Percentiles rank a stretch among this genome's conserved stretches.
These are phyloP conservation scores for Platerodrilus igneus DNA, from an alignment of 2,888 invertebrate species.

Conservation along the genomic window DNA sequence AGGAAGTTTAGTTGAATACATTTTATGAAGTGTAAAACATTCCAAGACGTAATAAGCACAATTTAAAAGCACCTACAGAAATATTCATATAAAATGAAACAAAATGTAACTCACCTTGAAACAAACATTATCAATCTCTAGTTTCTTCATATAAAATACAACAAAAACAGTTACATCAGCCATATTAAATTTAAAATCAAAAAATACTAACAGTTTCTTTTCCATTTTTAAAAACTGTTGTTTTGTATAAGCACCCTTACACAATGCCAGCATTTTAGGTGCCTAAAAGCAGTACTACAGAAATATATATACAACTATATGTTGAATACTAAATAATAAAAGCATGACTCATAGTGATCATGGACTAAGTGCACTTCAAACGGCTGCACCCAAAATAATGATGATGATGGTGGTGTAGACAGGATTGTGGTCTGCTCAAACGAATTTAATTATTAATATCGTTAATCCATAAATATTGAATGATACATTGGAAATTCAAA, in stretches of 20 bases:
- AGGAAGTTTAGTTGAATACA: conserved; percentile 11
- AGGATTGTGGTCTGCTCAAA: too few species aligned
- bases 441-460: too few species aligned
- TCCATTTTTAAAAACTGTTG: conserved; percentile 14
- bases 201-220: conserved; percentile 12
- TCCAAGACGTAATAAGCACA: conserved; percentile 15
- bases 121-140: conserved; percentile 6
- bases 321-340: too few species aligned
- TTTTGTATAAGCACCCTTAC: conserved; percentile 5
- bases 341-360: too few species aligned
- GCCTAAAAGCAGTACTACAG: conserved; percentile 11
- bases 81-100: too few species aligned
- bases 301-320: too few species aligned
- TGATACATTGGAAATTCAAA: too few species aligned
- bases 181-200: conserved; percentile 10
- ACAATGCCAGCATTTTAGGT: conserved; percentile 9
- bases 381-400: too few species aligned
- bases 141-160: conserved; percentile 7
- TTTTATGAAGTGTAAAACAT: conserved; percentile 12
- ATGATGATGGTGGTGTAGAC: too few species aligned
- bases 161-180: conserved; percentile 10
- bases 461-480: too few species aligned
- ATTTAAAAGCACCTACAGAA: conserved; percentile 11
- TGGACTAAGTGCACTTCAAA: too few species aligned
- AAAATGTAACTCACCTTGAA: too few species aligned